A percentile compares a stretch with the other conserved stretches of the same genome.
Conservation (phyloP, 2,113 vertebrate species). For the Tympanuchus pallidicinctus region DNA sequence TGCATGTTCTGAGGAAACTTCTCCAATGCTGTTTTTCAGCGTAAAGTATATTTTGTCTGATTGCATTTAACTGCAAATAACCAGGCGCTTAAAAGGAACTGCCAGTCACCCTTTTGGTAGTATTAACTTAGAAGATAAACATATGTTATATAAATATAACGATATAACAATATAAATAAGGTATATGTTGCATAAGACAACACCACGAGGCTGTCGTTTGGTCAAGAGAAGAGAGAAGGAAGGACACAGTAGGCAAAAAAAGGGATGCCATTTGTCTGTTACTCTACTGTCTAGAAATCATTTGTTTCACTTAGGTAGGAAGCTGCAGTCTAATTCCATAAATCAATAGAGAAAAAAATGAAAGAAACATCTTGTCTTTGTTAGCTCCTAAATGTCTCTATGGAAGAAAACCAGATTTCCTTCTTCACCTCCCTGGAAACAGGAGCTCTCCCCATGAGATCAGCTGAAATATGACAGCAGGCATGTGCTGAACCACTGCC, state of each 20-base stretch:
- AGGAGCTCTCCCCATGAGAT: not conserved
- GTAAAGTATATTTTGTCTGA: not conserved
- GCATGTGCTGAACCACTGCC: rapidly evolving
- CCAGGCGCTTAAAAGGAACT: not conserved
- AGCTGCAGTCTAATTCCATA: not conserved
- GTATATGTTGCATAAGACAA: not conserved
- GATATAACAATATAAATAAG: not conserved
- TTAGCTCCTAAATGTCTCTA: not conserved
- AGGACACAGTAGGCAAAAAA: not conserved
- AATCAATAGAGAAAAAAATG: not conserved
- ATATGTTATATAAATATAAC: not conserved
- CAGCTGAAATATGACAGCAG: not conserved
- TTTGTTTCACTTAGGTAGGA: not conserved
- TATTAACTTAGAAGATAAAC: not conserved
- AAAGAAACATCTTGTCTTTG: not conserved
- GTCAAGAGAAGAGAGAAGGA: not conserved
- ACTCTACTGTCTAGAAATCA: not conserved
- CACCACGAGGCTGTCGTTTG: not conserved
- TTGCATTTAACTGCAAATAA: not conserved
- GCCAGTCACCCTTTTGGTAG: not conserved
- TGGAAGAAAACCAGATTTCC: not conserved
- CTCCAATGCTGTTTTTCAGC: not conserved
- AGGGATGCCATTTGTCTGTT: not conserved
- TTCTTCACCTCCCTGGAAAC: rapidly evolving
- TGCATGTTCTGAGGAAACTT: not conserved